Evolutionary conservation across 2,797 vertebrate genomes (phyloP).

Genomic region (Hemibagrus guttatus): DNA sequence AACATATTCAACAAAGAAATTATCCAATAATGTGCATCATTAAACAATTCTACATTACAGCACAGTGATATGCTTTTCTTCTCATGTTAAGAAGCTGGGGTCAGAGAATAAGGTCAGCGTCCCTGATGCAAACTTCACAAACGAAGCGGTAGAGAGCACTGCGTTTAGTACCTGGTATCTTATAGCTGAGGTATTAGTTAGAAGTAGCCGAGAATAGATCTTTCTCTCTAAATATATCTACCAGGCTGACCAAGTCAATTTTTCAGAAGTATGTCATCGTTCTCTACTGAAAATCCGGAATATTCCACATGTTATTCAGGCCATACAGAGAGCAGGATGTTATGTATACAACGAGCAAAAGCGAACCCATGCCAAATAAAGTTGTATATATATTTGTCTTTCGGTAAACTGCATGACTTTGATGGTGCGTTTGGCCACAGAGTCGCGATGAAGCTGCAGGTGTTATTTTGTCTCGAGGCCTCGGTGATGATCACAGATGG

Average conservation of each 20-base stretch:
- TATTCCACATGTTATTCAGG: too few relatives aligned
- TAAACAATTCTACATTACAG: too few relatives aligned
- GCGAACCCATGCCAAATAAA: neutral
- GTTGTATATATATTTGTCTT: neutral
- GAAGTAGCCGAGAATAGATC: too few relatives aligned
- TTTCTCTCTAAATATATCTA: neutral
- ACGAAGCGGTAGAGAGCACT: too few relatives aligned
- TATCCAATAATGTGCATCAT: too few relatives aligned
- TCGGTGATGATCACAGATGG: conserved; percentile 43
- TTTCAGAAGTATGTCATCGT: neutral
- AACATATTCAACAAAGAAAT: too few relatives aligned
- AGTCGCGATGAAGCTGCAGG: conserved; percentile 23
- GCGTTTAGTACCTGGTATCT: too few relatives aligned
- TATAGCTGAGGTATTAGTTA: neutral
- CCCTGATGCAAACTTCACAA: too few relatives aligned
- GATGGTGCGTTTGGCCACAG: conserved; percentile 12
- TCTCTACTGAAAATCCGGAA: neutral
- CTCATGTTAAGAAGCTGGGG: too few relatives aligned
- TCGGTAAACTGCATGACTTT: conserved; percentile 17
- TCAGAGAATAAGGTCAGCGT: too few relatives aligned
- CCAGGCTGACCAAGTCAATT: neutral
- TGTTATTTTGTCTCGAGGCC: conserved; percentile 34
- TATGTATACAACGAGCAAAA: neutral
- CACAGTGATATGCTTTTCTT: too few relatives aligned
- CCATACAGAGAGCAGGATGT: neutral